These are phyloP conservation scores for Montipora sp. DNA, from an alignment of 64 coral and sea anemone genomes.

Conservation along the genomic window DNA sequence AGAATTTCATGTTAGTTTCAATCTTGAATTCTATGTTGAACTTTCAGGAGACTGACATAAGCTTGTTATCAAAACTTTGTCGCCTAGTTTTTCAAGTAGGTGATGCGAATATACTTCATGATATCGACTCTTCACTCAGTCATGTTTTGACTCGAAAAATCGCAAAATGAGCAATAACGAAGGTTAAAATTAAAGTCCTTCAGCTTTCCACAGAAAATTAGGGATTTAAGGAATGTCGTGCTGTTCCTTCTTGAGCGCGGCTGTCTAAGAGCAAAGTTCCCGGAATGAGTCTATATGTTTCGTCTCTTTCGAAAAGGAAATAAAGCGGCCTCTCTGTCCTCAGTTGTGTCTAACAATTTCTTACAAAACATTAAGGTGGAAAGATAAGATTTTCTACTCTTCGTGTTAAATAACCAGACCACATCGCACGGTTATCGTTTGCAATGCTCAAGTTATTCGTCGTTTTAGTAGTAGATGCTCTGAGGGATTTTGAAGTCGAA, in stretches of 20 bases:
- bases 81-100: neutral
- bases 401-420: slow-evolving; percentile 1
- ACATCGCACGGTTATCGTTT: neutral
- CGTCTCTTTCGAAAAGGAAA: neutral
- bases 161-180: neutral
- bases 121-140: neutral
- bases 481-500: slow-evolving; percentile 27
- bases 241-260: neutral
- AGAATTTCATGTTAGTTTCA: neutral
- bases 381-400: neutral
- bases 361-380: neutral
- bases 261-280: neutral
- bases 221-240: neutral
- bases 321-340: neutral
- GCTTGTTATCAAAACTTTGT: neutral
- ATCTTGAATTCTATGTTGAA: neutral
- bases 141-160: neutral
- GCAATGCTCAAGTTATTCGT: neutral
- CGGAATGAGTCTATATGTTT: neutral
- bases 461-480: slow-evolving; percentile 26
- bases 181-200: neutral
- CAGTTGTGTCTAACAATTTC: neutral
- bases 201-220: neutral
- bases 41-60: neutral
- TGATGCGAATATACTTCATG: slow-evolving; percentile 8